Evolutionary conservation across 2,888 invertebrate species (phyloP), one percentile per base, ranked within the genome.

Genomic region (Metellina segmentata): DNA sequence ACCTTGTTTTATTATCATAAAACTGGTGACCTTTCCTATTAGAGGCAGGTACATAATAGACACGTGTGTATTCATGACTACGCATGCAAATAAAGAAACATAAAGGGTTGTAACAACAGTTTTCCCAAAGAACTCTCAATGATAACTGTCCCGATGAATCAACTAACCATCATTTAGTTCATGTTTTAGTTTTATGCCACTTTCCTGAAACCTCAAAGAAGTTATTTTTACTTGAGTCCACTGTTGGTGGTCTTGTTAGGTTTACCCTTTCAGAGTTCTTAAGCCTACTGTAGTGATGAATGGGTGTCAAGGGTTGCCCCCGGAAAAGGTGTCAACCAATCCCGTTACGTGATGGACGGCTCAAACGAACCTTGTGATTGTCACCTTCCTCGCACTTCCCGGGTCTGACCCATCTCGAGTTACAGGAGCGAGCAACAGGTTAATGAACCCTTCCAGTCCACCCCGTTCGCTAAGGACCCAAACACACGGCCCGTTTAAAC

Each of bases 361-460:
- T 90, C 89, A 85, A 89, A 89, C 72, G 83, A 72, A 78, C 89
- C 89, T 79, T 85, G 72, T 85, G 49, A 82, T 82, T 81, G 69
- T 71, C 81, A 51, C 88, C 75, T 69, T 20, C 52, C 69, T 88
- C 20, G 69, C 81, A 72, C 52, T 81, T 52, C 19, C 51, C n/a
- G 8, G 19, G 71, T 78, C 11, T 1, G 11, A 13, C 71, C 7
- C 53, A 6, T 48, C 69, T 87, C 87, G 0, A 34, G 48, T 87
- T 87, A 53, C 87, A 16, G 13, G 1, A 0, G n/a, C 6, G 1
- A 34, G 34, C 4, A 34, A 4, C 34, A 34, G 51, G 19, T 81
- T n/a, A 81, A 61, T 61, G 61, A 61, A 61, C 61, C 34, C 34
- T 61, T 61, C 16, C 61, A 61, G 0, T 61, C 16, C 61, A 7